Percentiles rank a stretch among this genome's conserved stretches.
phyloP scores from a whole-genome alignment of 1,140 invertebrate species.

The Lasaia peninsularis region DNA sequence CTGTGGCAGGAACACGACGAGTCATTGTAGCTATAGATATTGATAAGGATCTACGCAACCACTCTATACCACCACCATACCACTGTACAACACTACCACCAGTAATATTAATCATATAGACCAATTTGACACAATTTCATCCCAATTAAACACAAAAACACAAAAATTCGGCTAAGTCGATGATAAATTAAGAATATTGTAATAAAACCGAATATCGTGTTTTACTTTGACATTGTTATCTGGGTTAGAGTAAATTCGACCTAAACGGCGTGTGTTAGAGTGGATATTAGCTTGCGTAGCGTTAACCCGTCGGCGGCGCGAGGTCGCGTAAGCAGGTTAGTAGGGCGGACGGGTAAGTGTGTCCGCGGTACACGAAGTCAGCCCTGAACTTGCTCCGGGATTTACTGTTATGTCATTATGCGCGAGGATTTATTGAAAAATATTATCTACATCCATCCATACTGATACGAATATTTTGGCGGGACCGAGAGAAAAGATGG shows the following conservation, averaged over 20 bases:
- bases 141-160: too few relatives aligned
- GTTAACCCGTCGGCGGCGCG: neutral
- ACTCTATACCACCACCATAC: too few relatives aligned
- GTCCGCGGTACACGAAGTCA: constrained; percentile 5
- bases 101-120: too few relatives aligned
- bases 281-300: neutral
- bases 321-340: constrained; percentile 11
- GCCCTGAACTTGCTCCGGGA: constrained; percentile 9
- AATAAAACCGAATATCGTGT: neutral
- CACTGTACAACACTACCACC: too few relatives aligned
- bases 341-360: constrained; percentile 6
- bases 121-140: too few relatives aligned
- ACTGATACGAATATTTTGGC: too few relatives aligned
- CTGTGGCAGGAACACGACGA: too few relatives aligned
- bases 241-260: neutral
- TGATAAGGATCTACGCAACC: too few relatives aligned
- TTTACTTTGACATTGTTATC: neutral
- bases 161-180: too few relatives aligned
- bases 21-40: too few relatives aligned
- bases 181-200: neutral
- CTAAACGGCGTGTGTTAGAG: neutral
- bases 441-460: neutral
- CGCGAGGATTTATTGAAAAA: constrained; percentile 9
- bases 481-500: too few relatives aligned
- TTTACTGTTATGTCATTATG: constrained; percentile 10